Evolutionary conservation across 2,888 invertebrate species (phyloP).

Genomic region (Cataglyphis cursor): DNA sequence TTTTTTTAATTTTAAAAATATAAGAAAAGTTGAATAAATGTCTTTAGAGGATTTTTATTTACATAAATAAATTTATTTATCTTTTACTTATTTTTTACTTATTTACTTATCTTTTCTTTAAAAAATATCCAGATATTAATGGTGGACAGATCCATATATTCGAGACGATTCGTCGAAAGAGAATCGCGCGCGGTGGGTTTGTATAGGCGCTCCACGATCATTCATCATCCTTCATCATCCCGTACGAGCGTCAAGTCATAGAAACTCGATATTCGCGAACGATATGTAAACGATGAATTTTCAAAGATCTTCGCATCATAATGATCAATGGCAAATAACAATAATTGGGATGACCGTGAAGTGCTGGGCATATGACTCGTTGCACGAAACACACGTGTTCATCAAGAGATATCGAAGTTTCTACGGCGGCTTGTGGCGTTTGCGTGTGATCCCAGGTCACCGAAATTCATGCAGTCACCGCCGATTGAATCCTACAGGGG

Average conservation of each 20-base stretch:
- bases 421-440: constrained; percentile 80
- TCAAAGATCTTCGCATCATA: not conserved
- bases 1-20: not conserved
- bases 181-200: constrained; percentile 53
- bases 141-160: not conserved
- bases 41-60: not conserved
- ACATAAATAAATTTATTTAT: not conserved
- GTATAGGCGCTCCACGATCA: constrained; percentile 77
- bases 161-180: constrained; percentile 46
- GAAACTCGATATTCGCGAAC: constrained; percentile 73
- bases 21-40: not conserved
- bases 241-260: constrained; percentile 79
- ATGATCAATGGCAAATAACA: not conserved
- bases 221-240: constrained; percentile 79
- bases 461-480: constrained; percentile 90
- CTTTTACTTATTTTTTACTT: too few relatives aligned
- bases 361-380: constrained; percentile 69
- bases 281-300: not conserved
- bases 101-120: not conserved
- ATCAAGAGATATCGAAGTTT: constrained; percentile 74
- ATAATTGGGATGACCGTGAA: constrained; percentile 75
- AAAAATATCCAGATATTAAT: not conserved
- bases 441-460: constrained; percentile 87
- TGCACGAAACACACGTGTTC: constrained; percentile 73
- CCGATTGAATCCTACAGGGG: constrained; percentile 90